Conservation (phyloP, 1,140 invertebrate genomes). For the Sycobia sp. region DNA sequence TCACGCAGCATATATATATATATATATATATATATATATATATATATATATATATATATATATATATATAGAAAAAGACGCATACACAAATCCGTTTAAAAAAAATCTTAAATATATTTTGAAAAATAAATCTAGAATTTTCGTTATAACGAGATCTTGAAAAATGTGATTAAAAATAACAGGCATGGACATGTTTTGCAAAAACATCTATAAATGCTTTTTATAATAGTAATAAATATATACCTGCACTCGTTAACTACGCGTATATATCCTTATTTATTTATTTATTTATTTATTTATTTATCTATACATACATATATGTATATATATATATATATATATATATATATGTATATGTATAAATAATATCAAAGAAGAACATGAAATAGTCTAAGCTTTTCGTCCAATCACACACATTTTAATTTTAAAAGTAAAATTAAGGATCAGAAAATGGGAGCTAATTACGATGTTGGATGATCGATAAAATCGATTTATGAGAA, state of each 20-base stretch:
- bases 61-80: slow-evolving; percentile 13
- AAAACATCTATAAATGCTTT: slow-evolving; percentile 17
- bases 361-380: too few species aligned
- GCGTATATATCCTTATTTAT: too few species aligned
- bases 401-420: slow-evolving; percentile 10
- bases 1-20: too few species aligned
- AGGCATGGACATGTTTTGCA: slow-evolving; percentile 12
- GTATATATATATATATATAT: too few species aligned
- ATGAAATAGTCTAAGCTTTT: not conserved
- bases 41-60: too few species aligned
- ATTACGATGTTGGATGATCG: slow-evolving; percentile 15
- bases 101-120: not conserved
- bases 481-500: slow-evolving; percentile 22
- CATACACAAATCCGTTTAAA: slow-evolving; percentile 6
- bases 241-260: slow-evolving; percentile 1
- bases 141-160: slow-evolving; percentile 23
- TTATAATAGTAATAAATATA: too few species aligned
- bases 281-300: too few species aligned
- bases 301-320: too few species aligned
- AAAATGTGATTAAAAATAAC: slow-evolving; percentile 15
- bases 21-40: too few species aligned
- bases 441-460: not conserved
- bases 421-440: slow-evolving; percentile 9
- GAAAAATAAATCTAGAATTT: slow-evolving; percentile 14
- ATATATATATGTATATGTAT: too few species aligned